Conservation (phyloP, 2,888 invertebrate genomes). For the Empis stercorea region DNA sequence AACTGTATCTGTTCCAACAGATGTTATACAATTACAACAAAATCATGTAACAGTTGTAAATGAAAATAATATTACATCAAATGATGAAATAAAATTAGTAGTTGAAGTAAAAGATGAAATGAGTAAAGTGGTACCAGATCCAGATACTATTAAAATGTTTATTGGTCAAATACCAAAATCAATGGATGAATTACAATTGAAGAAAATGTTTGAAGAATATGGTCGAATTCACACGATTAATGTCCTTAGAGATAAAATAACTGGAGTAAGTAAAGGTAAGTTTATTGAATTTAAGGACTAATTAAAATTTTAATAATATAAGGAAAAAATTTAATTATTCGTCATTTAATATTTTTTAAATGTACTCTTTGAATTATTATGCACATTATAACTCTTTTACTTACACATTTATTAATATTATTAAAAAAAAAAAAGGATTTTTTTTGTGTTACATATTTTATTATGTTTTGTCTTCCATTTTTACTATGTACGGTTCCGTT, state of each 20-base stretch:
- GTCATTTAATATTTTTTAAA: too few species aligned
- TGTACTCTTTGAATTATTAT: background rate
- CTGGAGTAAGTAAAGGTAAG: slow-evolving; percentile 94
- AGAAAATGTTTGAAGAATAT: slow-evolving; percentile 90
- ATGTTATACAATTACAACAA: too few species aligned
- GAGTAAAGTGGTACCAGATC: slow-evolving; percentile 70
- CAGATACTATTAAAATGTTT: slow-evolving; percentile 98
- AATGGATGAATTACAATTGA: slow-evolving; percentile 92
- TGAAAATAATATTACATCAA: too few species aligned
- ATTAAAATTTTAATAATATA: too few species aligned
- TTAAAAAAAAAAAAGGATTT: too few species aligned
- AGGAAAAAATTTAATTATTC: too few species aligned
- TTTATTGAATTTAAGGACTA: slow-evolving; percentile 9
- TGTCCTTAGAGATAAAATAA: slow-evolving; percentile 93
- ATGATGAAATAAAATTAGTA: too few species aligned
- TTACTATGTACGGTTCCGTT: too few species aligned
- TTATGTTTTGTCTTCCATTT: too few species aligned
- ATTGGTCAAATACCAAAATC: slow-evolving; percentile 93
- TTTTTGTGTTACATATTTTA: background rate
- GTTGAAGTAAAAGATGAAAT: slow-evolving; percentile 16
- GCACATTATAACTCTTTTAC: background rate
- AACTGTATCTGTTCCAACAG: too few species aligned
- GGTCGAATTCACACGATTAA: slow-evolving; percentile 95
- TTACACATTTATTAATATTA: background rate
- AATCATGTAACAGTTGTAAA: too few species aligned